These are phyloP conservation scores for Tetraodon nigroviridis DNA, from an alignment of 2,113 vertebrate species.

Conservation along the genomic window DNA sequence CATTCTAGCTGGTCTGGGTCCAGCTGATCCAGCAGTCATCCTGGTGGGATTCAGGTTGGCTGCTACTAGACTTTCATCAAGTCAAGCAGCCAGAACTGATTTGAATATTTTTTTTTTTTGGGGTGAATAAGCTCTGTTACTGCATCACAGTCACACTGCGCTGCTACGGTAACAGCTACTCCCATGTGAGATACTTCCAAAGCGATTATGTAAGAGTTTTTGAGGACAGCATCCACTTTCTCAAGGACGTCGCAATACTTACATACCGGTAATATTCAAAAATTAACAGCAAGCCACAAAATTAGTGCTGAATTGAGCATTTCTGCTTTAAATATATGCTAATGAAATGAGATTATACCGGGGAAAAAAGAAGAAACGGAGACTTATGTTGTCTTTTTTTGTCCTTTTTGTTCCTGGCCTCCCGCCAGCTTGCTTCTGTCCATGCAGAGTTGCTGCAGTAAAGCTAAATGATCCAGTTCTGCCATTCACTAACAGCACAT, in stretches of 20 bases:
- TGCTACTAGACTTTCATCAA: conserved; percentile 17
- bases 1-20: conserved; percentile 27
- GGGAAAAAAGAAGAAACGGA: too few relatives aligned
- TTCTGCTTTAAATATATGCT: neutral
- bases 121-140: conserved; percentile 32
- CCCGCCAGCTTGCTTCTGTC: too few relatives aligned
- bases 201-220: conserved; percentile 43
- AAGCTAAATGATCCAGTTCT: too few relatives aligned
- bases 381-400: too few relatives aligned
- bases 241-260: conserved; percentile 26
- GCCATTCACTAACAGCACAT: too few relatives aligned
- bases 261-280: conserved; percentile 17
- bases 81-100: too few relatives aligned
- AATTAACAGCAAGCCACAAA: conserved; percentile 5
- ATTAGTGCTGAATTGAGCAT: neutral
- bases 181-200: conserved; percentile 43
- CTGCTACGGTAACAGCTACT: conserved; percentile 32
- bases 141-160: conserved; percentile 46
- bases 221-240: conserved; percentile 31
- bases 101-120: conserved; percentile 2
- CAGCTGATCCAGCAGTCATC: conserved; percentile 21
- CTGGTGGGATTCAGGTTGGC: conserved; percentile 18
- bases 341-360: neutral
- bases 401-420: too few relatives aligned
- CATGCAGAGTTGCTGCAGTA: too few relatives aligned